Evolutionary conservation across 2,113 vertebrate genomes (phyloP).

Genomic region (Serilophus lunatus): DNA sequence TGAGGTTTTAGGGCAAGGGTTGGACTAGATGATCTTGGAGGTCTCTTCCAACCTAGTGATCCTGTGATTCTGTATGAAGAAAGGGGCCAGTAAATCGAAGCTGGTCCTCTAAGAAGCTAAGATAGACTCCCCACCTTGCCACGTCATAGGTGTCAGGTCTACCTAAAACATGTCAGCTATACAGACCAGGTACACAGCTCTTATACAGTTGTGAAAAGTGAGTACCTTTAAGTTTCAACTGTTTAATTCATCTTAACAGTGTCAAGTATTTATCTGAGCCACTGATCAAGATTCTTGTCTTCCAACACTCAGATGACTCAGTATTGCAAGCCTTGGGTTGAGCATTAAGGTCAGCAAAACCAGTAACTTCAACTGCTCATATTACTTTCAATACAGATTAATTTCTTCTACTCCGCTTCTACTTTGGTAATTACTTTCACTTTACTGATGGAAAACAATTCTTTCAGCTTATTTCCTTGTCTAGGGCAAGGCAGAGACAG

Average conservation of each 20-base stretch:
- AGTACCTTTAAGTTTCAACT: neutral
- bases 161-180: neutral
- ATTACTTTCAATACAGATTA: neutral
- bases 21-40: too few species aligned
- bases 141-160: neutral
- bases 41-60: too few species aligned
- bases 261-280: neutral
- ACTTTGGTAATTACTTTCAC: neutral
- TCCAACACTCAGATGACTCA: neutral
- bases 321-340: neutral
- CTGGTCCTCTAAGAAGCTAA: neutral
- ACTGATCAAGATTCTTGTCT: neutral
- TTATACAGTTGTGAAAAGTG: neutral
- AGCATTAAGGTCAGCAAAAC: neutral
- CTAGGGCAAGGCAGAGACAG: neutral
- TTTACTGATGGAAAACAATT: neutral
- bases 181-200: neutral
- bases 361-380: neutral
- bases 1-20: too few species aligned
- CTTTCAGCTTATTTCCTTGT: neutral
- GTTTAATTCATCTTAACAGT: neutral
- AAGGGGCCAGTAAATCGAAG: neutral
- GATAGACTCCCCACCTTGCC: neutral
- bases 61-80: too few species aligned
- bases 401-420: neutral